These are phyloP conservation scores for Sebastes matsubarae DNA, from an alignment of 2,797 vertebrate species.

Conservation along the genomic window DNA sequence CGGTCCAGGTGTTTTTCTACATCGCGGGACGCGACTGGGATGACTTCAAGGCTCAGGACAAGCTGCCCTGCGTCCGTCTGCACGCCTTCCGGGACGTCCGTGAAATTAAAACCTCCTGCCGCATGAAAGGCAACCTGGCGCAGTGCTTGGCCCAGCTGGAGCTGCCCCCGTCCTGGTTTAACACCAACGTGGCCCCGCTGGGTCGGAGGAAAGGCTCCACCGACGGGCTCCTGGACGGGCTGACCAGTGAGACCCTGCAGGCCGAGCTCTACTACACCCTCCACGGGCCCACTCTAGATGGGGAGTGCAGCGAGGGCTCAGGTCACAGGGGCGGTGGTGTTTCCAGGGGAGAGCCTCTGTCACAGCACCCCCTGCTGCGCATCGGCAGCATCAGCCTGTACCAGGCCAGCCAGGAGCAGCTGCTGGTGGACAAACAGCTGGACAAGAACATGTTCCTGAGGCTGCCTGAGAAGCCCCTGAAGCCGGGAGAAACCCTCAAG, in stretches of 20 bases:
- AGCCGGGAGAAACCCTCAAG: conserved; percentile 91
- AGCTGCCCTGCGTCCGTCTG: conserved; percentile 92
- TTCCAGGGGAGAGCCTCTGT: conserved; percentile 85
- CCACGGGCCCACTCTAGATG: conserved; percentile 83
- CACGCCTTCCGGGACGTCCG: conserved; percentile 93
- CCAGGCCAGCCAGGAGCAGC: conserved; percentile 85
- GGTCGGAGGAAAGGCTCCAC: conserved; percentile 85
- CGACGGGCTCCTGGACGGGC: conserved; percentile 83
- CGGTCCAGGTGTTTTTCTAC: conserved; percentile 96
- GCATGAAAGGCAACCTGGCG: conserved; percentile 90
- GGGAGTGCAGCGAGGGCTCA: conserved; percentile 85
- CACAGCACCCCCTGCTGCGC: conserved; percentile 94
- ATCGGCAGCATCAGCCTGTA: conserved; percentile 96
- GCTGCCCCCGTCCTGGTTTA: conserved; percentile 93
- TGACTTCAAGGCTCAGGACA: conserved; percentile 90
- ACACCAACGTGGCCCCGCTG: conserved; percentile 85
- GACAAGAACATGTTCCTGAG: conserved; percentile 94
- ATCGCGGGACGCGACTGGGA: conserved; percentile 97
- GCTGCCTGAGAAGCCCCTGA: conserved; percentile 91
- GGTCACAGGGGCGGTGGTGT: conserved; percentile 62
- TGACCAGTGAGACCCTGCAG: conserved; percentile 86
- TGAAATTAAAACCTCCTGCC: conserved; percentile 93
- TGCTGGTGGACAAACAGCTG: conserved; percentile 91
- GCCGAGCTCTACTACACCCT: conserved; percentile 96
- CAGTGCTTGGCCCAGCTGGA: conserved; percentile 93